Evolutionary conservation across 2,113 vertebrate genomes (phyloP).

Genomic region (Bolborhynchus lineola): DNA sequence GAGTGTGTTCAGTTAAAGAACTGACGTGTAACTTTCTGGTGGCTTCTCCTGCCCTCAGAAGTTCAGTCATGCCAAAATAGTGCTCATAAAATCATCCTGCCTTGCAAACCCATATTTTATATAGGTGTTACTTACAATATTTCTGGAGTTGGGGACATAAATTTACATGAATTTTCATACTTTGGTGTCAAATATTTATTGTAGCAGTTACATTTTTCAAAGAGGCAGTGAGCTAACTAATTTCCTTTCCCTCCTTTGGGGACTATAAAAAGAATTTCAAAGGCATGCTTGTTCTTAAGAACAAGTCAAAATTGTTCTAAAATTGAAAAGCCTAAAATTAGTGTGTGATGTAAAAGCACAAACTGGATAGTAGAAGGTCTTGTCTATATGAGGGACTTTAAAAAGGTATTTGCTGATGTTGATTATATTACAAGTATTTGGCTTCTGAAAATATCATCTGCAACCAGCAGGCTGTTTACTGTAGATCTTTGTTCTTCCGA

Average conservation of each 20-base stretch:
- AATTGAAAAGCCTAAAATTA: slow-evolving; percentile 47
- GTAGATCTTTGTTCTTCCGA: not conserved
- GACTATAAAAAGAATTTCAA: slow-evolving; percentile 60
- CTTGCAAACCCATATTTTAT: not conserved
- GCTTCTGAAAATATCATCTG: slow-evolving; percentile 2
- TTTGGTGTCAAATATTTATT: slow-evolving; percentile 54
- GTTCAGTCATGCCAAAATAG: not conserved
- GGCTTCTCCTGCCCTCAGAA: not conserved
- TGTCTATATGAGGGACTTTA: not conserved
- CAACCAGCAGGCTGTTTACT: not conserved
- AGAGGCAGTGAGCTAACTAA: slow-evolving; percentile 56
- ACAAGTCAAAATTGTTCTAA: slow-evolving; percentile 63
- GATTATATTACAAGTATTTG: not conserved
- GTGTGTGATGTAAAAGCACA: slow-evolving; percentile 9
- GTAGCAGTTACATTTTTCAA: slow-evolving; percentile 44
- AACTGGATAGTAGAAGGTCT: not conserved
- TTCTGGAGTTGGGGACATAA: slow-evolving; percentile 35
- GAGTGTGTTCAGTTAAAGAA: not conserved
- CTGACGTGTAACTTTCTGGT: not conserved
- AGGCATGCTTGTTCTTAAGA: slow-evolving; percentile 47
- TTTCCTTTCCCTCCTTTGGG: slow-evolving; percentile 61
- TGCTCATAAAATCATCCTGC: not conserved
- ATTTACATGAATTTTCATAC: slow-evolving; percentile 61
- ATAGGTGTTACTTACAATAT: slow-evolving; percentile 18
- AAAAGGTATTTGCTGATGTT: not conserved